Conservation (phyloP, 2,888 invertebrate species). For the Lepidochitona cinerea region DNA sequence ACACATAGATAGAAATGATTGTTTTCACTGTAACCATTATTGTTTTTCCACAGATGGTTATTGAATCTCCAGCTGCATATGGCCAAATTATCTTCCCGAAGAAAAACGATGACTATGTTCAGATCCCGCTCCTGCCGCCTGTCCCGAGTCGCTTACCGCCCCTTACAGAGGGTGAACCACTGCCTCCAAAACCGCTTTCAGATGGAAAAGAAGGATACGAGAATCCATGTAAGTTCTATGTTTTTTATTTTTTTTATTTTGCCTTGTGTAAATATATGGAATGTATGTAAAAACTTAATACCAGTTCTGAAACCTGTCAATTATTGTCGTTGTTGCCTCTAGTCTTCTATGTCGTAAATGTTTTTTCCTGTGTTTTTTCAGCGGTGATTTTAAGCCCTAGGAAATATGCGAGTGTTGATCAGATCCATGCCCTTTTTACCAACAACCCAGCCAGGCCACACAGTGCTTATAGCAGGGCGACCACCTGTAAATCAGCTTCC, state of each 20-base stretch:
- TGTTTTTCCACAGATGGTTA: background rate
- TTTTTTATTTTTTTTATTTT: too few relatives aligned
- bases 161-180: constrained; percentile 9
- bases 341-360: too few relatives aligned
- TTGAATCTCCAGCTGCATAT: background rate
- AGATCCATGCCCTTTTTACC: constrained; percentile 59
- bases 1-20: too few relatives aligned
- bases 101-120: background rate
- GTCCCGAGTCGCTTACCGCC: constrained; percentile 18
- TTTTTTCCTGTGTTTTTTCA: too few relatives aligned
- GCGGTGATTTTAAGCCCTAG: constrained; percentile 45
- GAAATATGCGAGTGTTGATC: constrained; percentile 63
- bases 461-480: constrained; percentile 46
- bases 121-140: constrained; percentile 16
- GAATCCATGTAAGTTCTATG: constrained; percentile 52
- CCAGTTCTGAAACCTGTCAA: too few relatives aligned
- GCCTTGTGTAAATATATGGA: too few relatives aligned
- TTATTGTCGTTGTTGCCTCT: too few relatives aligned
- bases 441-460: constrained; percentile 52
- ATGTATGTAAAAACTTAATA: too few relatives aligned
- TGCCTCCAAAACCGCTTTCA: background rate
- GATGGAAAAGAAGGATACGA: constrained; percentile 47
- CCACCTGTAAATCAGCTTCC: constrained; percentile 43
- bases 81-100: constrained; percentile 1
- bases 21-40: too few relatives aligned